Evolutionary conservation across 2,113 vertebrate species (phyloP), one percentile per base, ranked within the genome.

Genomic region (Labrus mixtus): DNA sequence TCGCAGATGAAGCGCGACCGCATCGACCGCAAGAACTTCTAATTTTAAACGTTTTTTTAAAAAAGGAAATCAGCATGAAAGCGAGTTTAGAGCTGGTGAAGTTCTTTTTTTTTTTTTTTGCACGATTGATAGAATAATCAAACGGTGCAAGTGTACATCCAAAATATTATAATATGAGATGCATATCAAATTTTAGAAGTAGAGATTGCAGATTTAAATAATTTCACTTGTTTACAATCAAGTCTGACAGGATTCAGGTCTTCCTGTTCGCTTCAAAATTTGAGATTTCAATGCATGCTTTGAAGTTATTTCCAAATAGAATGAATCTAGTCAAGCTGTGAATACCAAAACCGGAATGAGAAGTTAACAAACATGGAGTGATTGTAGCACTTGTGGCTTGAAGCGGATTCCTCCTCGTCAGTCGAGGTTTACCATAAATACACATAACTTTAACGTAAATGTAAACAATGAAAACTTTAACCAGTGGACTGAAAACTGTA

Each of bases 1-100:
- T 79, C 79, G 1, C 68, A 86, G 48, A 64, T 68, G 71, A 55
- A 84, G 43, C 86, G 87, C 59, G 70, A 91, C n/a, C 22, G 55
- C 4, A 90, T 84, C 8, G 43, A 73, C 79, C 9, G 54, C 15
- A 10, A 41, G 7, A 60, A 33, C 72, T 79, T 68, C 57, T 91
- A 37, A 80, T 43, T 16, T 29, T 3, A 39, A 23, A 19, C 10
- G 8, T 43, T 3, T 1, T 13, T 12, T 13, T 1, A 48, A 46
- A 3, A 13, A 46, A 46, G 4, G 15, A 15, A 46, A 46, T 13
- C 15, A 17, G 45, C 45, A 16, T 46, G 45, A 46, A 2, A 46
- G 45, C 13, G 8, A 19, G 8, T 37, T n/a, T 16, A 12, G 12
- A 15, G 13, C 23, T 0, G 12, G 3, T 15, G 8, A n/a, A n/a